Base-by-base conservation (phyloP, 2,797 vertebrate species). In the Champsocephalus esox region DNA sequence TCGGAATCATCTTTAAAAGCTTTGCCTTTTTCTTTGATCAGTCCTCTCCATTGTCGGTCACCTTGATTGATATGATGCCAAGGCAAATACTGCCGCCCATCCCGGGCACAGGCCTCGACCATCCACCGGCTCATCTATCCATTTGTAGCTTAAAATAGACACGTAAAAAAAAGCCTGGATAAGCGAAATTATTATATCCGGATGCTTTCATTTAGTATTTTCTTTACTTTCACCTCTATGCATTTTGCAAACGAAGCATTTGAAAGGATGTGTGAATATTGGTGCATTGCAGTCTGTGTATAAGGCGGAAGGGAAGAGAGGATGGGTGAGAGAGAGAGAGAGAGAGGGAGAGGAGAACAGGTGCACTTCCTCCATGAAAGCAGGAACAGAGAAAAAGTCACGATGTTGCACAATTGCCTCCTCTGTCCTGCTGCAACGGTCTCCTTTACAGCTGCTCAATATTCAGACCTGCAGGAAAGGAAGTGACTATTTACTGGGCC, bases 201-300 rank as follows among this genome's bases (percentile, higher is more conserved):
- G 46, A 8, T 41, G 9, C 17, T 32, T 24, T 62, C 28, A 17
- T 46, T 12, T 46, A 5, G 34, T 38, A 6, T 7, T 38, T 38
- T 38, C 8, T 38, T 32, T 13, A 32, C 12, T 13, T 12, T 32
- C 24, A 2, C 49, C 21, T 21, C 3, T 9, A 3, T 56, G 24
- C 28, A 19, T 70, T 57, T 52, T 38, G 41, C 13, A 48, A 48
- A 12, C 3, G 12, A 13, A 43, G 59, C 8, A 54, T 2, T 54
- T 21, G 34, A 60, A 49, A 17, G 66, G 70, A 66, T 73, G 79
- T 52, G 79, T 70, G 77, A 51, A 81, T 79, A 78, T 83, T 95
- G 93, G 92, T 94, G 95, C 94, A 95, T 94, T 95, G 95, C 94
- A 94, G 94, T 93, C 66, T 75, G 76, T 82, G 87, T 60, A n/a